Evolutionary conservation across 1,140 invertebrate genomes (phyloP), one percentile per base, ranked within the genome.

Genomic region (Sycobia sp.): DNA sequence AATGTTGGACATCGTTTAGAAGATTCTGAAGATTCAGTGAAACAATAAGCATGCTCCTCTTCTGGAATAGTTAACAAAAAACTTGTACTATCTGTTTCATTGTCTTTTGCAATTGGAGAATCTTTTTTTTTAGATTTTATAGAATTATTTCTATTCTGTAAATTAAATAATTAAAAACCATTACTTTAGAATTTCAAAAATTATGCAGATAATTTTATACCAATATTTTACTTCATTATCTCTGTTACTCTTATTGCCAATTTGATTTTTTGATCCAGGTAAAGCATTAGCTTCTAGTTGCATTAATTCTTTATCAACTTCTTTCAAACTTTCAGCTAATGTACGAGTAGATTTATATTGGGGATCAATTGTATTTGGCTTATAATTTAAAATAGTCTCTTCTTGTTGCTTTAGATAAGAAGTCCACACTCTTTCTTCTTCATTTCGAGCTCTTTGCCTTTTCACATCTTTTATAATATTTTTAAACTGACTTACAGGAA

Each of bases 401-500:
- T 76, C 69, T 44, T 75, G 72, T 61, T 76, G 65, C 43, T 71
- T 73, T 4, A 78, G 69, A 16, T 76, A 77, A 9, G 71, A 68
- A 16, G 70, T 60, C 70, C 79, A 81, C 9, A 73, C 44, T 22
- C 64, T 71, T 59, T 79, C 78, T 5, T 78, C 74, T 20, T 75
- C 65, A 10, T 74, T 70, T 50, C 71, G 71, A 2, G 65, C 66
- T 59, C 73, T 72, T 50, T 74, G 68, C 57, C 74, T 75, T 54
- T 62, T 71, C 1, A 79, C 75, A 51, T 72, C 69, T 66, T 78
- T 78, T 5, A 81, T 61, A 58, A 80, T 71, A 29, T 75, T 34
- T 63, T 77, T 78, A 49, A 80, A 78, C 61, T 76, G 73, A 62
- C 70, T 71, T 43, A 69, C 61, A 54, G 78, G 75, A 59, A 79